These are phyloP conservation scores for Acridotheres tristis DNA, from an alignment of 2,797 vertebrate species.

Conservation along the genomic window DNA sequence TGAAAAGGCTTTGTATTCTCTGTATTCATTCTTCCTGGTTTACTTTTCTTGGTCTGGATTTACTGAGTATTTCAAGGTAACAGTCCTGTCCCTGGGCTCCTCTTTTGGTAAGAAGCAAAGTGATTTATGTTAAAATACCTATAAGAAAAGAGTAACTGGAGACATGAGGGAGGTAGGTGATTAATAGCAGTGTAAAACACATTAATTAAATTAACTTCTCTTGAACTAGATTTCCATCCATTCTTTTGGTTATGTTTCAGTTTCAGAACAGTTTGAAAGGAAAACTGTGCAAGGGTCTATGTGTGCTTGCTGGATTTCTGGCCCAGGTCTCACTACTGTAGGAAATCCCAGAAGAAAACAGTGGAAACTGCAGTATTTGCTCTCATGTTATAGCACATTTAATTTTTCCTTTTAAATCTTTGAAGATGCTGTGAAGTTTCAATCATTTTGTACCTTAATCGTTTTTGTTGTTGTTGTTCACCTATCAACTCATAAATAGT, in stretches of 20 bases:
- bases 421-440: not conserved
- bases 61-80: not conserved
- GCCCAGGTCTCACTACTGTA: slow-evolving; percentile 23
- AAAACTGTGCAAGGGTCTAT: not conserved
- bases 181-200: not conserved
- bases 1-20: not conserved
- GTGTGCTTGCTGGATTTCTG: slow-evolving; percentile 52
- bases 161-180: not conserved
- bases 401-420: slow-evolving; percentile 21
- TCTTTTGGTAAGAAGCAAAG: not conserved
- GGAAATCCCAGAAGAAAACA: slow-evolving; percentile 32
- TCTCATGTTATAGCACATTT: not conserved
- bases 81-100: not conserved
- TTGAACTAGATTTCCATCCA: not conserved
- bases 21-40: not conserved
- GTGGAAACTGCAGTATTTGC: slow-evolving; percentile 29
- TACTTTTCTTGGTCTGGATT: not conserved
- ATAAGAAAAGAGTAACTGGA: not conserved
- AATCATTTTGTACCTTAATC: not conserved
- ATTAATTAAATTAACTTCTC: not conserved
- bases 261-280: not conserved
- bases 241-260: slow-evolving; percentile 5
- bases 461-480: not conserved
- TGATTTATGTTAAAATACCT: not conserved
- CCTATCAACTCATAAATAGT: not conserved